Conservation (phyloP, 2,113 vertebrate species). For the Oplegnathus fasciatus region DNA sequence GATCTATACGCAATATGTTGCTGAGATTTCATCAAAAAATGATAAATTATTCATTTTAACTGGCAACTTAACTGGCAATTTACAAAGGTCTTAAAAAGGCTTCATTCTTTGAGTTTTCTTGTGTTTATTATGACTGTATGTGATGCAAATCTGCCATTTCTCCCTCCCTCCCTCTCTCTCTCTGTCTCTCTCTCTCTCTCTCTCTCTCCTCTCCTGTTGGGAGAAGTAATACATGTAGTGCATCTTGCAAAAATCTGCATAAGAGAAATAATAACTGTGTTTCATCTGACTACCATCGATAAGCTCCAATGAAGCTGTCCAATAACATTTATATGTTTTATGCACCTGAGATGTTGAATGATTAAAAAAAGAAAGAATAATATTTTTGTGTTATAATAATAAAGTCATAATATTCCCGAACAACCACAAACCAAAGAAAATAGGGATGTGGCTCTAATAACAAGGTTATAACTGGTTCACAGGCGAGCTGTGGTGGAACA, state of each 20-base stretch:
- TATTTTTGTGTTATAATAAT: background rate
- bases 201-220: background rate
- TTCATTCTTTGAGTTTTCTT: slow-evolving; percentile 15
- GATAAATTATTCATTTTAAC: slow-evolving; percentile 45
- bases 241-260: slow-evolving; percentile 11
- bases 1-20: slow-evolving; percentile 59
- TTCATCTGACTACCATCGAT: background rate
- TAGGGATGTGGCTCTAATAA: background rate
- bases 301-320: slow-evolving; percentile 15
- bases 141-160: slow-evolving; percentile 21
- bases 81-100: slow-evolving; percentile 6
- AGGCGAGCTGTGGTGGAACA: slow-evolving; percentile 16
- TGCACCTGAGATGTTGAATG: background rate
- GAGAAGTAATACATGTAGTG: background rate
- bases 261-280: slow-evolving; percentile 9
- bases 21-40: slow-evolving; percentile 30
- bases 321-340: slow-evolving; percentile 4
- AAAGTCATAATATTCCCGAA: background rate
- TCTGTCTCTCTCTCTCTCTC: too few species aligned
- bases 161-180: background rate
- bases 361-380: background rate
- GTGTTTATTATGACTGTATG: background rate
- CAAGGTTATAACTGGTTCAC: background rate
- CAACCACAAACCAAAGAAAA: background rate
- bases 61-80: slow-evolving; percentile 3